Evolutionary conservation across 2,888 invertebrate species (phyloP), one percentile per base, ranked within the genome.

Genomic region (Spodoptera picta): DNA sequence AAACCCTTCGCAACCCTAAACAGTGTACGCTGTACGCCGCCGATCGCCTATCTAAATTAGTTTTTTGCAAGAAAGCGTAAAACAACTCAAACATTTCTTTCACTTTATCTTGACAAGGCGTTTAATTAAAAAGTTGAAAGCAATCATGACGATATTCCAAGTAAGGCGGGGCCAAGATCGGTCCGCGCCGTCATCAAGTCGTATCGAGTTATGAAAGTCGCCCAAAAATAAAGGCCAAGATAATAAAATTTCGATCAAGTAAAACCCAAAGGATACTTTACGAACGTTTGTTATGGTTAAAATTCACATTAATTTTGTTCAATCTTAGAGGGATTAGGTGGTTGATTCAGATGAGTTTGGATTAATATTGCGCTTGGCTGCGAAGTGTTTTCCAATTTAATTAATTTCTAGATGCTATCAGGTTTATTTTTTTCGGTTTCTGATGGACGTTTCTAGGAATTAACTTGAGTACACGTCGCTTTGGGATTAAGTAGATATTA

Each of bases 41-140:
- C 45, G 53, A 62, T 57, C 55, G 52, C 49, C 56, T 63, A 79
- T 79, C 73, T 79, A 73, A 77, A 77, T 75, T 73, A 65, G 74
- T 69, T 71, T 73, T 77, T 79, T 69, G 65, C 50, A 51, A 64
- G 60, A 56, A 65, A 65, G 48, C 64, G 67, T 73, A 69, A 77
- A 65, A 77, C 65, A 77, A 67, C 54, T 74, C 71, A 60, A 79
- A 77, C 53, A 69, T 44, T 77, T 79, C 62, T 60, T 62, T 64
- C 47, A 67, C 45, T 70, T 69, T 68, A 69, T 72, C 70, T 68
- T 66, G 74, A 79, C 73, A 80, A 46, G 62, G 57, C 47, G 48
- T 83, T 85, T 84, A 86, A 87, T 88, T 87, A 87, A 86, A 88
- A 87, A 87, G 83, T 86, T 85, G 60, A 79, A 80, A 84, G 85